Conservation (phyloP, 2,797 vertebrate species). For the Acrossocheilus wenchowensis region DNA sequence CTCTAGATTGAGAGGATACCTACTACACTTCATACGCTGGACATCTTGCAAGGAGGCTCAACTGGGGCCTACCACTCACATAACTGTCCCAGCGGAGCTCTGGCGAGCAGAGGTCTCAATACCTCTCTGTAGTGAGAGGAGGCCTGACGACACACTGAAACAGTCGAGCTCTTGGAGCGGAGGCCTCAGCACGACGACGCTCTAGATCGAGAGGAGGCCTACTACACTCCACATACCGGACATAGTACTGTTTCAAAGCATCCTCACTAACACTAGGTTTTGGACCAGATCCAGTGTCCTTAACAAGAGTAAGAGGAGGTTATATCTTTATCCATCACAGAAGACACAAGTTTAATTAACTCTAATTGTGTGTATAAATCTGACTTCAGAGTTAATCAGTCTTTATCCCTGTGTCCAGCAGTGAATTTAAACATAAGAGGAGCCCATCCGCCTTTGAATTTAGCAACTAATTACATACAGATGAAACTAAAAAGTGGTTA, state of each 20-base stretch:
- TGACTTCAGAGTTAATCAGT: slow-evolving; percentile 20
- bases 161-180: no score
- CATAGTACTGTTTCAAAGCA: background rate
- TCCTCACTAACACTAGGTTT: background rate
- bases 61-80: no score
- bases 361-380: background rate
- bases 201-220: no score
- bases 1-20: no score
- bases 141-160: no score
- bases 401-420: slow-evolving; percentile 14
- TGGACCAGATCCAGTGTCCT: background rate
- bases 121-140: no score
- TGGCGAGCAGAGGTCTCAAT: no score
- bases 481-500: slow-evolving; percentile 1
- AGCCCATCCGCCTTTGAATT: slow-evolving; percentile 16
- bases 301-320: slow-evolving; percentile 8
- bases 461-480: slow-evolving; percentile 28
- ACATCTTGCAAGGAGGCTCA: no score
- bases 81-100: no score
- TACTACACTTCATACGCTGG: no score
- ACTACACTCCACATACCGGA: no score
- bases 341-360: slow-evolving; percentile 22
- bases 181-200: no score
- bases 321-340: slow-evolving; percentile 9
- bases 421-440: slow-evolving; percentile 33